Evolutionary conservation across 2,797 vertebrate species (phyloP).

Genomic region (Dicrostonyx torquatus): DNA sequence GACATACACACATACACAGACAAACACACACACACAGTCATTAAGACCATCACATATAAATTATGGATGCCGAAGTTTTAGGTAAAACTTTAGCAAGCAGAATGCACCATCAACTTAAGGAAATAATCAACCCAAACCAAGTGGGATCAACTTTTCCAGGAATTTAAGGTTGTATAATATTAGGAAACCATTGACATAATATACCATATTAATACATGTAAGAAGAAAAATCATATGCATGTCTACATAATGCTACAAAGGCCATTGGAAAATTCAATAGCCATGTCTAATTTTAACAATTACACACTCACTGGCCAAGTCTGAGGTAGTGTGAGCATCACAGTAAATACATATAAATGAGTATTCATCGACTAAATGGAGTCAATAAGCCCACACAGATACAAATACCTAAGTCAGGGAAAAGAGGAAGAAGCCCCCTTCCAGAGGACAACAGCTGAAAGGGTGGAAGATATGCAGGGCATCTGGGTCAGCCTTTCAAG

Average conservation of each 20-base stretch:
- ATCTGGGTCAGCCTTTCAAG: background rate
- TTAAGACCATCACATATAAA: background rate
- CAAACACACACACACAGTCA: background rate
- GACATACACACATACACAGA: accelerated
- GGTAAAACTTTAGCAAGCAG: constrained; percentile 5
- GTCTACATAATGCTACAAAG: background rate
- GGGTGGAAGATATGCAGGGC: background rate
- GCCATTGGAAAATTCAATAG: background rate
- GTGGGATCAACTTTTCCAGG: background rate
- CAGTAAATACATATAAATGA: background rate
- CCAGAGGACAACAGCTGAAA: background rate
- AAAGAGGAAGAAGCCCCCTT: background rate
- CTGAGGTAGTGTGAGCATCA: background rate
- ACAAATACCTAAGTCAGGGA: background rate
- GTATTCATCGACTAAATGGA: background rate
- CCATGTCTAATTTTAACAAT: background rate
- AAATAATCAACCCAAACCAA: background rate
- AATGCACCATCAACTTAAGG: background rate
- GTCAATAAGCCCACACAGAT: background rate
- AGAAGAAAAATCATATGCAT: background rate
- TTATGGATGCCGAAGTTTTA: background rate
- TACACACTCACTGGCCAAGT: background rate
- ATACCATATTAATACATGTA: background rate
- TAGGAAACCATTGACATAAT: constrained; percentile 17
- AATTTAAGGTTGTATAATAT: constrained; percentile 22